Percentiles rank a stretch among this genome's conserved stretches.
phyloP scores from a whole-genome alignment of 2,113 vertebrate species.

The Neolamprologus sp. region DNA sequence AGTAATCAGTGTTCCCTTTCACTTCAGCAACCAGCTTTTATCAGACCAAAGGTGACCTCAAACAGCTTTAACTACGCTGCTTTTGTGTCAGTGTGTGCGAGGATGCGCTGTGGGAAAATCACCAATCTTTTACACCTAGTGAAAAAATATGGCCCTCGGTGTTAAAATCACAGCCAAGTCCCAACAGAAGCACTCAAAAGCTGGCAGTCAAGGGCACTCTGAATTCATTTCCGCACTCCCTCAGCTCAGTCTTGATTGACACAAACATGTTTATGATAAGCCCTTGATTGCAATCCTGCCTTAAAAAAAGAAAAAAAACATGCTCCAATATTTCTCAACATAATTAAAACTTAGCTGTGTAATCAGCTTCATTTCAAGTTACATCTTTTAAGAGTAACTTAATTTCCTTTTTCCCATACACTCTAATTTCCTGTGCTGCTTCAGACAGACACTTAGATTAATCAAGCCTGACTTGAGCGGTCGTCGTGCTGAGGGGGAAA shows the following conservation, averaged over 20 bases:
- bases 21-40: not conserved
- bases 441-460: slow-evolving; percentile 31
- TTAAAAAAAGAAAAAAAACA: not conserved
- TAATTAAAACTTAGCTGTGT: not conserved
- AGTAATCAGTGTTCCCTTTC: not conserved
- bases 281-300: not conserved
- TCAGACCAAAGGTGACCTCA: slow-evolving; percentile 13
- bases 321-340: not conserved
- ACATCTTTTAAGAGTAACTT: not conserved
- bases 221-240: not conserved
- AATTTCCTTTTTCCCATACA: not conserved
- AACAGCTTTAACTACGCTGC: not conserved
- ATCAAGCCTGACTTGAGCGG: slow-evolving; percentile 44
- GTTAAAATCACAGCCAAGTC: slow-evolving; percentile 7
- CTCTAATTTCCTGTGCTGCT: not conserved
- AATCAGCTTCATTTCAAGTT: not conserved
- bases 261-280: not conserved
- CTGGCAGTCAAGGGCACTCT: not conserved
- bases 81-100: not conserved
- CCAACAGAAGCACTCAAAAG: not conserved
- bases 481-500: slow-evolving; percentile 48
- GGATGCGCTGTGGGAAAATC: slow-evolving; percentile 14
- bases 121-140: not conserved
- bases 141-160: slow-evolving; percentile 2
- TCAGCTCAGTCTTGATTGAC: not conserved